A percentile compares a stretch with the other conserved stretches of the same genome.
These are phyloP conservation scores for Tinea semifulvella DNA, from an alignment of 2,888 invertebrate genomes.

Conservation along the genomic window DNA sequence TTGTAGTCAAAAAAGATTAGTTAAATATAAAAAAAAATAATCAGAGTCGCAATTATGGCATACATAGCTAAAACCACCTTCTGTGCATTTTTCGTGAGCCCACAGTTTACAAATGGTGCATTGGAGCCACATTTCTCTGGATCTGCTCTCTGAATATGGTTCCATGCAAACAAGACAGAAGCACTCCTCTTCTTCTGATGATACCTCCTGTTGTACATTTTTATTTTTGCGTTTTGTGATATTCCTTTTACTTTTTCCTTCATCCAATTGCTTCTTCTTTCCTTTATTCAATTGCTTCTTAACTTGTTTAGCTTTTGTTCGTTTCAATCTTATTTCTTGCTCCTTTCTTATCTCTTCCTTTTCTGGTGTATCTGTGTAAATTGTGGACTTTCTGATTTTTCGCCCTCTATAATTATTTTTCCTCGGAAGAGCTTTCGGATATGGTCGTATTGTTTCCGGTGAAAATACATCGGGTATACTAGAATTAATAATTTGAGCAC, in stretches of 20 bases:
- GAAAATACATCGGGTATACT: too few relatives aligned
- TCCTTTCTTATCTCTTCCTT: constrained; percentile 3
- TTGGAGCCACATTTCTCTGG: too few relatives aligned
- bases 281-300: too few relatives aligned
- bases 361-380: constrained; percentile 3
- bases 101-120: too few relatives aligned
- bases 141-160: too few relatives aligned
- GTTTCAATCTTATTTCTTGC: neutral
- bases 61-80: too few relatives aligned
- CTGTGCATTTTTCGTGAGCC: too few relatives aligned
- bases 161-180: neutral
- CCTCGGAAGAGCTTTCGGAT: neutral
- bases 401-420: neutral
- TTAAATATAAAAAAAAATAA: too few relatives aligned
- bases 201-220: neutral
- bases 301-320: neutral
- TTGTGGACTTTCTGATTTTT: constrained; percentile 1
- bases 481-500: too few relatives aligned
- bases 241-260: constrained; percentile 1
- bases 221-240: neutral
- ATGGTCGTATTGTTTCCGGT: neutral
- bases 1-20: too few relatives aligned
- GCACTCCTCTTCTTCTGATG: neutral
- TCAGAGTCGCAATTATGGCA: too few relatives aligned
- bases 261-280: neutral